Base-by-base conservation (phyloP, 2,113 vertebrate species). In the Antennarius striatus region DNA sequence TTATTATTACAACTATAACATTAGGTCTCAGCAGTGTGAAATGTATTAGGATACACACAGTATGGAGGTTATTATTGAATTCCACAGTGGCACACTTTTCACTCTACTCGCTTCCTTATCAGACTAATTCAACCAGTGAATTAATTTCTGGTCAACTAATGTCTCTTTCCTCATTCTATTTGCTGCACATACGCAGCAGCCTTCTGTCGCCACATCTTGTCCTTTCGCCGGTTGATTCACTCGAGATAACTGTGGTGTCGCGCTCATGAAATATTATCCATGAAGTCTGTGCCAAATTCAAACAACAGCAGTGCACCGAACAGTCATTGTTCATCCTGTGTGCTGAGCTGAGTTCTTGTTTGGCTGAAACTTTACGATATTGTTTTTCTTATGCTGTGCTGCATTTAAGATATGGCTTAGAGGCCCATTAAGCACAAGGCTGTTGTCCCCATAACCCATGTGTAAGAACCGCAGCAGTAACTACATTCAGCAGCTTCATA, bases 281-380 rank as follows among this genome's bases (percentile, higher is more conserved):
- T 0, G 14, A 17, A 58, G 39, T 56, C 56, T 42, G 60, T 43
- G 64, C 53, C 29, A 71, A 43, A 57, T 43, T 61, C 47, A 14
- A 30, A 15, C 45, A 49, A 55, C 65, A 76, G 32, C 22, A 22
- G 22, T 22, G 22, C 22, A 36, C 32, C 7, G 32, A 36, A 43
- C 1, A 5, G 30, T 8, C 29, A 53, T 60, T 53, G 52, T 50
- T 29, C 17, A 51, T 32, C 11, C 11, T 17, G 15, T 17, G 43
- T 13, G 13, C 6, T 29, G 30, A 67, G 48, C 47, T 42, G 22
- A 45, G n/a, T 29, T 51, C 22, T 43, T 30, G 4, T 36, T 36
- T n/a, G 4, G 13, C 48, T 61, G 10, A 46, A 55, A 75, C 47
- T 68, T 77, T 69, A 79, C 52, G 52, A 39, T 56, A 10, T 12